Conservation (phyloP, 2,888 invertebrate species). For the Acronicta alni region DNA sequence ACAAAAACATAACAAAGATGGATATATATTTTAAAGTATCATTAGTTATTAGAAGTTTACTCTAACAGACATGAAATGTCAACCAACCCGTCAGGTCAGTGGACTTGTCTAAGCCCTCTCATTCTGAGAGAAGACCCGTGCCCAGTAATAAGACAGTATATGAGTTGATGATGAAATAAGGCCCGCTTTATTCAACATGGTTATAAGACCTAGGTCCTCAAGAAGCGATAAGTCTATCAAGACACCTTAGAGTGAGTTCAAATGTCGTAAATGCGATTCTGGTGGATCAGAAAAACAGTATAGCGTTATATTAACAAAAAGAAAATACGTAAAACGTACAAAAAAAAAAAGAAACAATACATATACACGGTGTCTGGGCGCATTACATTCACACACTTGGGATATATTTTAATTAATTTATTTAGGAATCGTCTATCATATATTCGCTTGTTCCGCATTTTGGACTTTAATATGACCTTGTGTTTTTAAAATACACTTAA, state of each 20-base stretch:
- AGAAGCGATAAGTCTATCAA: neutral
- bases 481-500: slow-evolving; percentile 2
- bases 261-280: slow-evolving; percentile 68
- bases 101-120: no score
- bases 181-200: no score
- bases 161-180: no score
- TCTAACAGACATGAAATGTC: no score
- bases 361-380: slow-evolving; percentile 58
- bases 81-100: no score
- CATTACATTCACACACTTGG: slow-evolving; percentile 58
- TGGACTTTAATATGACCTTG: slow-evolving; percentile 44
- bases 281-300: slow-evolving; percentile 60
- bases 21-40: no score
- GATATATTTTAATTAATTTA: slow-evolving; percentile 53
- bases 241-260: slow-evolving; percentile 58
- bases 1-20: no score
- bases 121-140: no score
- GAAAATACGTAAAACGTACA: slow-evolving; percentile 60
- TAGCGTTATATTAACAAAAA: slow-evolving; percentile 50
- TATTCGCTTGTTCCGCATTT: slow-evolving; percentile 44
- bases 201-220: neutral
- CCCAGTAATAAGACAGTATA: no score
- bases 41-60: no score
- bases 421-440: slow-evolving; percentile 59
- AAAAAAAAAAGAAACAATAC: slow-evolving; percentile 62